phyloP scores from a whole-genome alignment of 2,888 invertebrate species.

The Gastracanthus pulcherrimus region DNA sequence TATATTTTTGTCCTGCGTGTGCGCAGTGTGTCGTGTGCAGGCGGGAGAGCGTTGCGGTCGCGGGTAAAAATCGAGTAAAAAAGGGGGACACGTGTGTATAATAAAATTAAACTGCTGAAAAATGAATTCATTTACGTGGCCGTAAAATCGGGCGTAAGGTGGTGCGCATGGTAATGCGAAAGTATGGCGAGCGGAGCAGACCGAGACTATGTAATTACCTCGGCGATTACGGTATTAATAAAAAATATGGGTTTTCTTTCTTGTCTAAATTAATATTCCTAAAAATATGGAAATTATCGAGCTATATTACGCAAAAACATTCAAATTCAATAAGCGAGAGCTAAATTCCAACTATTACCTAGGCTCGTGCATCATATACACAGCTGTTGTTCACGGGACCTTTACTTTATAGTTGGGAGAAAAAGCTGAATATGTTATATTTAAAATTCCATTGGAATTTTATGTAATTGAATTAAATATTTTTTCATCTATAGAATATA shows the following conservation, averaged over 20 bases:
- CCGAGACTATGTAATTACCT: not conserved
- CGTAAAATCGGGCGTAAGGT: not conserved
- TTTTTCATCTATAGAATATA: too few relatives aligned
- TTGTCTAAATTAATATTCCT: too few relatives aligned
- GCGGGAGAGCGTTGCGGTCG: too few relatives aligned
- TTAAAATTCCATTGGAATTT: too few relatives aligned
- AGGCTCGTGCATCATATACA: too few relatives aligned
- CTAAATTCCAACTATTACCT: too few relatives aligned
- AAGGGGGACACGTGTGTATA: not conserved
- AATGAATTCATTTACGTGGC: constrained; percentile 15
- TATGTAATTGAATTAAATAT: too few relatives aligned
- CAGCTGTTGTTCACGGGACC: too few relatives aligned
- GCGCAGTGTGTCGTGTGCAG: not conserved
- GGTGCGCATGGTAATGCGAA: not conserved
- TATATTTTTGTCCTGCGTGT: not conserved
- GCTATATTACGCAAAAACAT: too few relatives aligned
- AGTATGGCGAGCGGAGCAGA: not conserved
- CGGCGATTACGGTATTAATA: not conserved
- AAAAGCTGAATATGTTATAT: too few relatives aligned
- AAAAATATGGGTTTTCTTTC: not conserved
- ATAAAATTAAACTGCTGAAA: constrained; percentile 17
- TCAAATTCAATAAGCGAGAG: not conserved
- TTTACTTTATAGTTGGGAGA: too few relatives aligned
- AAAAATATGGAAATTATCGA: too few relatives aligned
- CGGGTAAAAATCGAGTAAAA: not conserved